A percentile compares a stretch with the other conserved stretches of the same genome.
phyloP scores from a whole-genome alignment of 2,888 invertebrate genomes.

The Ichneumon xanthorius region DNA sequence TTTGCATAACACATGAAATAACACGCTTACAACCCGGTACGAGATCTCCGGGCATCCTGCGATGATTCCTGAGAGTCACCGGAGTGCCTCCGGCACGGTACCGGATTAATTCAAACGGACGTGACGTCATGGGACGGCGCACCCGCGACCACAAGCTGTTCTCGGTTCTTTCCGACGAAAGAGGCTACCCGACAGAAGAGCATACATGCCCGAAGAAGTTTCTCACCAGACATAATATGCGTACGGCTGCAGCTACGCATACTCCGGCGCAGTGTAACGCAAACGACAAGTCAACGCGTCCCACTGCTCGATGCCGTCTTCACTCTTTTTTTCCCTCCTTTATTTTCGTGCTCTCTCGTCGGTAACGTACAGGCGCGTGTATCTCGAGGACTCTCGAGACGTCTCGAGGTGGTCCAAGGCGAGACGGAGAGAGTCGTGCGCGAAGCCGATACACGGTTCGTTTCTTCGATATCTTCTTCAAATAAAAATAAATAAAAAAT shows the following conservation, averaged over 20 bases:
- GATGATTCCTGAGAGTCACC: not conserved
- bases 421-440: not conserved
- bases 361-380: not conserved
- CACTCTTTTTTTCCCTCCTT: not conserved
- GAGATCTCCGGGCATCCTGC: slow-evolving; percentile 1
- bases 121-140: slow-evolving; percentile 59
- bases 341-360: not conserved
- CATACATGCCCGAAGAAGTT: slow-evolving; percentile 30
- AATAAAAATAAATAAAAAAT: not conserved
- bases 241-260: not conserved
- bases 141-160: slow-evolving; percentile 37
- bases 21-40: slow-evolving; percentile 33
- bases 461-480: slow-evolving; percentile 2
- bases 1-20: slow-evolving; percentile 54
- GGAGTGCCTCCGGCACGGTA: not conserved
- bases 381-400: slow-evolving; percentile 48
- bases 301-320: slow-evolving; percentile 5
- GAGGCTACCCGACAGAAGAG: not conserved
- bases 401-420: slow-evolving; percentile 38
- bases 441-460: not conserved
- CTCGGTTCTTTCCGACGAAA: not conserved
- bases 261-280: slow-evolving; percentile 4
- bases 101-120: slow-evolving; percentile 52
- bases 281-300: slow-evolving; percentile 32
- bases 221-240: slow-evolving; percentile 45